Evolutionary conservation across 35 echinoderm and acorn worm species (phyloP).

Genomic region (Ophioderma brevispina): DNA sequence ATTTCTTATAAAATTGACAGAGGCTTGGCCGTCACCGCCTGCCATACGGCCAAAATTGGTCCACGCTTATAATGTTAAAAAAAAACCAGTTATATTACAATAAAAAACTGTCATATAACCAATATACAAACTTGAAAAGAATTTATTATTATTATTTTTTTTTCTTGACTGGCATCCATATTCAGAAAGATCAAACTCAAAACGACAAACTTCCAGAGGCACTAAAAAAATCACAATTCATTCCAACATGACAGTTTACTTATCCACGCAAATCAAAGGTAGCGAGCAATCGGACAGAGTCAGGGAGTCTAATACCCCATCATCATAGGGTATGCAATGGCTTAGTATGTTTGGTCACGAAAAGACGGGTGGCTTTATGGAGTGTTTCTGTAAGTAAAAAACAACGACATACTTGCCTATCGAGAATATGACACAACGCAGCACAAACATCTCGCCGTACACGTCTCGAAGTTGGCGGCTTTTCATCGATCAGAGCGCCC

Average conservation of each 20-base stretch:
- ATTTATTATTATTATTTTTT: not conserved
- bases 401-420: not conserved
- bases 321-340: slow-evolving; percentile 21
- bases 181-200: not conserved
- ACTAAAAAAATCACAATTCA: not conserved
- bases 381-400: slow-evolving; percentile 1
- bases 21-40: too few relatives aligned
- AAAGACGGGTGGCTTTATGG: slow-evolving; percentile 15
- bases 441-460: not conserved
- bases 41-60: too few relatives aligned
- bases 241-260: not conserved
- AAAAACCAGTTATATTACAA: too few relatives aligned
- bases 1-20: too few relatives aligned
- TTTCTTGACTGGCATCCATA: not conserved
- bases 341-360: slow-evolving; percentile 23
- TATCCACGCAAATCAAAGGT: slow-evolving; percentile 31
- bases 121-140: not conserved
- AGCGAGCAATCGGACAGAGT: slow-evolving; percentile 19
- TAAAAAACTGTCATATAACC: not conserved
- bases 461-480: not conserved
- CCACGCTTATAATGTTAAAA: too few relatives aligned
- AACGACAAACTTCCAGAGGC: not conserved
- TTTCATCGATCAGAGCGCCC: not conserved
- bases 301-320: not conserved
- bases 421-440: not conserved